Conservation (phyloP, 2,797 vertebrate genomes). For the Trachurus trachurus region DNA sequence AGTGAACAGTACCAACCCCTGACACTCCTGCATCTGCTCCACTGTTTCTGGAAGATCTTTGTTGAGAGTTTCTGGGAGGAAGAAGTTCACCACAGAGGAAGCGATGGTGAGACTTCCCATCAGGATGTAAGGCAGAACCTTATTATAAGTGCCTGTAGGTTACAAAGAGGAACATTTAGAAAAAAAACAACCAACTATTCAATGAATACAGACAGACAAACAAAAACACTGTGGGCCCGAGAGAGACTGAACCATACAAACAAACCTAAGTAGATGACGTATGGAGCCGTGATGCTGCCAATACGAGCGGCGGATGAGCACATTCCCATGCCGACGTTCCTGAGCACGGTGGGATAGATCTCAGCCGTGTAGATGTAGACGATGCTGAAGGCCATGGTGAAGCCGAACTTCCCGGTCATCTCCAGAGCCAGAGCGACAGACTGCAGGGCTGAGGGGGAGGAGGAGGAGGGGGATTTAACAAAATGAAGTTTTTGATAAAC, state of each 20-base stretch:
- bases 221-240: too few relatives aligned
- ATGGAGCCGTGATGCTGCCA: constrained; percentile 94
- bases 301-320: constrained; percentile 93
- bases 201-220: neutral
- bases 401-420: constrained; percentile 94
- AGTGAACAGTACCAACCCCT: constrained; percentile 77
- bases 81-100: constrained; percentile 90
- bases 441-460: constrained; percentile 55
- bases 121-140: constrained; percentile 92
- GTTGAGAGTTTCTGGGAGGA: constrained; percentile 93
- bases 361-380: constrained; percentile 96
- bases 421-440: constrained; percentile 86
- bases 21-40: constrained; percentile 92
- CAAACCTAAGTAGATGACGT: constrained; percentile 92
- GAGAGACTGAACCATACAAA: neutral
- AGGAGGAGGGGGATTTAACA: neutral
- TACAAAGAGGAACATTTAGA: constrained; percentile 1
- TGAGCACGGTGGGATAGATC: constrained; percentile 94
- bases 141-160: constrained; percentile 89
- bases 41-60: constrained; percentile 92
- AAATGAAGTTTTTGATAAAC: neutral
- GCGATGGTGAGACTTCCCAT: constrained; percentile 94
- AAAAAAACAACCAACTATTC: too few relatives aligned
- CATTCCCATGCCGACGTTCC: constrained; percentile 93
- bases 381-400: constrained; percentile 93